Conservation (phyloP, 2,888 invertebrate species). For the Caenorhabditis afra region DNA sequence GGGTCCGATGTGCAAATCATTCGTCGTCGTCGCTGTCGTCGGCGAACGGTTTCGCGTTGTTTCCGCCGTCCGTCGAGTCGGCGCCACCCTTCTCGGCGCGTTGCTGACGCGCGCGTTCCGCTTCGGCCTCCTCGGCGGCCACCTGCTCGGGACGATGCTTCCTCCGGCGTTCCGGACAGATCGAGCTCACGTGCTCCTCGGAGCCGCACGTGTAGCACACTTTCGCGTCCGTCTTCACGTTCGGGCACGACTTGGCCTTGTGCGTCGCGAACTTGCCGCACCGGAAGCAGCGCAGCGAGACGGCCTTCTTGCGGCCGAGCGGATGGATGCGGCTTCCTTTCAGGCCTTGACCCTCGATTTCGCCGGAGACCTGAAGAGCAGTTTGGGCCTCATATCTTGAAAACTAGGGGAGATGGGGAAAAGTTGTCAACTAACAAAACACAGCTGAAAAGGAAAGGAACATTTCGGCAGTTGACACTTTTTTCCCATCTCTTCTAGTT, state of each 20-base stretch:
- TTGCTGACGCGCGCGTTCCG: conserved; percentile 29
- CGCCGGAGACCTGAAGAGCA: conserved; percentile 56
- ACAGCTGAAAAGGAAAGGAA: too few species aligned
- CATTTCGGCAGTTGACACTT: too few species aligned
- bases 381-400: not conserved
- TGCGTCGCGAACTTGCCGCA: conserved; percentile 66
- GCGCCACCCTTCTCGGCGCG: not conserved
- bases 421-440: too few species aligned
- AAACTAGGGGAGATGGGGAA: too few species aligned
- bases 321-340: conserved; percentile 58
- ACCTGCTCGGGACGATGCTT: conserved; percentile 54
- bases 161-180: conserved; percentile 56
- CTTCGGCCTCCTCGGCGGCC: conserved; percentile 49
- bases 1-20: not conserved
- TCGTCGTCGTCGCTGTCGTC: conserved; percentile 1
- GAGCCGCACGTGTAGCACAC: conserved; percentile 65
- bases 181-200: conserved; percentile 58
- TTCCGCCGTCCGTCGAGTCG: too few species aligned
- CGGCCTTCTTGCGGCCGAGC: conserved; percentile 54
- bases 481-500: too few species aligned
- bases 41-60: not conserved
- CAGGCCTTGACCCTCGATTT: conserved; percentile 44
- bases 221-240: conserved; percentile 53
- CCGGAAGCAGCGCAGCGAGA: conserved; percentile 61
- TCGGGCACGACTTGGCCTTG: conserved; percentile 62